Conservation (phyloP, 2,797 vertebrate species). For the Propithecus deckenii region DNA sequence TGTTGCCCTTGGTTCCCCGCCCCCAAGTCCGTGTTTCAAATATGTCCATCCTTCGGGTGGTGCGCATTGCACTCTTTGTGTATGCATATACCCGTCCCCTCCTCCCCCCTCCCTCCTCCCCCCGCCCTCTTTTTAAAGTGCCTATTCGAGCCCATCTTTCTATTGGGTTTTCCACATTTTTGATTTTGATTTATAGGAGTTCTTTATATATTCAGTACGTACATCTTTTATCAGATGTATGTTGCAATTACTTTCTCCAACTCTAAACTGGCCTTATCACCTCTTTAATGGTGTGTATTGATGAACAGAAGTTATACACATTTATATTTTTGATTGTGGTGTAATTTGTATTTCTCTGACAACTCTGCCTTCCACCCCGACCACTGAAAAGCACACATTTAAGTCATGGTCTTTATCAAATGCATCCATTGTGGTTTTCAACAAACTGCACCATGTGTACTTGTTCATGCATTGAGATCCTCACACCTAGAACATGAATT, state of each 20-base stretch:
- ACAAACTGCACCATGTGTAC: rapidly evolving
- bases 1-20: no score
- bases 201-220: not conserved
- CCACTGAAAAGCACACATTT: not conserved
- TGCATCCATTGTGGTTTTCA: rapidly evolving
- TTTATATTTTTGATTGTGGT: not conserved
- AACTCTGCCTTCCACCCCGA: rapidly evolving
- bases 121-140: not conserved
- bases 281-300: not conserved
- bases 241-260: not conserved
- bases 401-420: rapidly evolving
- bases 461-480: not conserved
- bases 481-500: no score
- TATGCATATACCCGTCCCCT: no score
- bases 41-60: no score
- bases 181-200: no score
- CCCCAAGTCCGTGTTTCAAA: no score
- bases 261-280: not conserved
- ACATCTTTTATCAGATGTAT: not conserved
- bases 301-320: not conserved
- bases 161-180: not conserved
- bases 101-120: no score
- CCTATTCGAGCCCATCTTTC: not conserved
- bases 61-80: no score
- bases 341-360: not conserved